A percentile compares a stretch with the other conserved stretches of the same genome.
Evolutionary conservation across 2,113 vertebrate species (phyloP).

Genomic region (Turnix velox): DNA sequence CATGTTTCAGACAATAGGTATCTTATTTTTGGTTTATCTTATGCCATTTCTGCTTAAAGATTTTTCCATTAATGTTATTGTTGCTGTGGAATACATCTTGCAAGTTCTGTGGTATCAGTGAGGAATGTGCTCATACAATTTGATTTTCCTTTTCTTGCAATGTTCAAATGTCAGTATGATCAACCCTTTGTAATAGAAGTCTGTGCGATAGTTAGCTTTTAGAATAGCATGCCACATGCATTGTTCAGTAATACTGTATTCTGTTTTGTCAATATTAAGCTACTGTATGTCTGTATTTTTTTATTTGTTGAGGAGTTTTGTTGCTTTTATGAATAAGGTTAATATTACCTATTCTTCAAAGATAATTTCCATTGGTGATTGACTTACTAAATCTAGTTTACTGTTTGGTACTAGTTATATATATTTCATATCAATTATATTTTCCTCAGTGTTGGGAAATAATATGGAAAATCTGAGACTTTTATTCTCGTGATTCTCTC

Average conservation of each 20-base stretch:
- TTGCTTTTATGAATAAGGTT: not conserved
- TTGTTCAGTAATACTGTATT: not conserved
- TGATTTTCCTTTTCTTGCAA: not conserved
- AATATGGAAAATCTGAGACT: not conserved
- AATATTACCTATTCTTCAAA: not conserved
- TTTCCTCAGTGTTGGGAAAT: not conserved
- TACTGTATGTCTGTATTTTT: rapidly evolving
- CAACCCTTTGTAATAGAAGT: not conserved
- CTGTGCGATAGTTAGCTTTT: not conserved
- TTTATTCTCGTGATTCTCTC: not conserved
- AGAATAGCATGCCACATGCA: not conserved
- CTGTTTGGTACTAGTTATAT: not conserved
- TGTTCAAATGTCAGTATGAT: not conserved
- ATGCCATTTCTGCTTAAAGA: not conserved
- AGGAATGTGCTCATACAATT: not conserved
- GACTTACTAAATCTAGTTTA: not conserved
- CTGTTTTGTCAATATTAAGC: not conserved
- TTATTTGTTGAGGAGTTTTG: not conserved
- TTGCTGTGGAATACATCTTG: not conserved
- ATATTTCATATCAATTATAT: not conserved
- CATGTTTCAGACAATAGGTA: too few relatives aligned
- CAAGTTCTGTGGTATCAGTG: not conserved
- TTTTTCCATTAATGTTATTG: not conserved
- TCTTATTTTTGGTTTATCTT: not conserved
- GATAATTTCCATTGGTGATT: not conserved